A percentile compares a stretch with the other conserved stretches of the same genome.
These are phyloP conservation scores for Drosophila subobscura DNA, from an alignment of 1,140 invertebrate genomes.

Conservation along the genomic window DNA sequence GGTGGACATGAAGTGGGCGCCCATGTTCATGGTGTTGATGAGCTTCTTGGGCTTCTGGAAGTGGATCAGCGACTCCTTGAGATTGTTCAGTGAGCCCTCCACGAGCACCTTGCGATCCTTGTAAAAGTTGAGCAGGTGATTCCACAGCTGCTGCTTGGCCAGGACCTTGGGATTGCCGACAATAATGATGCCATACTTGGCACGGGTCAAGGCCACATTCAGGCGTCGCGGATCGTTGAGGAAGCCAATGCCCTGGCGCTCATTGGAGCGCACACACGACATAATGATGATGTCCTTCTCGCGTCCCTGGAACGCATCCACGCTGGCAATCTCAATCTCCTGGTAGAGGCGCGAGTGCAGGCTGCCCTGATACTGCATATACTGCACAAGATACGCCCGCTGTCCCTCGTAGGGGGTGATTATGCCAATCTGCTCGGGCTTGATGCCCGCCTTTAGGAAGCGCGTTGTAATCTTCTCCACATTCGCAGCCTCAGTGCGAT, in stretches of 20 bases:
- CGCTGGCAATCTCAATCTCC: conserved; percentile 99
- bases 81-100: conserved; percentile 98
- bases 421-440: conserved; percentile 99
- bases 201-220: conserved; percentile 98
- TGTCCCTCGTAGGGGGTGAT: conserved; percentile 99
- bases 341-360: conserved; percentile 98
- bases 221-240: conserved; percentile 98
- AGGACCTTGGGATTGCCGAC: conserved; percentile 99
- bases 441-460: conserved; percentile 96
- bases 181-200: conserved; percentile 99
- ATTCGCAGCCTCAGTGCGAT: conserved; percentile 98
- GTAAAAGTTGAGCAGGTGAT: conserved; percentile 98
- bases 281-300: conserved; percentile 99
- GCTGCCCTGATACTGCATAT: conserved; percentile 99
- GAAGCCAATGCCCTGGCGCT: conserved; percentile 98
- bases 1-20: conserved; percentile 98
- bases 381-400: conserved; percentile 98
- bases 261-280: conserved; percentile 96
- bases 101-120: conserved; percentile 99
- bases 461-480: conserved; percentile 98
- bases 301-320: conserved; percentile 98
- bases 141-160: conserved; percentile 99
- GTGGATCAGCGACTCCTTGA: conserved; percentile 98
- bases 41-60: conserved; percentile 98
- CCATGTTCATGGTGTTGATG: conserved; percentile 96